Evolutionary conservation across 2,797 vertebrate genomes (phyloP).

Genomic region (Podarcis siculus): DNA sequence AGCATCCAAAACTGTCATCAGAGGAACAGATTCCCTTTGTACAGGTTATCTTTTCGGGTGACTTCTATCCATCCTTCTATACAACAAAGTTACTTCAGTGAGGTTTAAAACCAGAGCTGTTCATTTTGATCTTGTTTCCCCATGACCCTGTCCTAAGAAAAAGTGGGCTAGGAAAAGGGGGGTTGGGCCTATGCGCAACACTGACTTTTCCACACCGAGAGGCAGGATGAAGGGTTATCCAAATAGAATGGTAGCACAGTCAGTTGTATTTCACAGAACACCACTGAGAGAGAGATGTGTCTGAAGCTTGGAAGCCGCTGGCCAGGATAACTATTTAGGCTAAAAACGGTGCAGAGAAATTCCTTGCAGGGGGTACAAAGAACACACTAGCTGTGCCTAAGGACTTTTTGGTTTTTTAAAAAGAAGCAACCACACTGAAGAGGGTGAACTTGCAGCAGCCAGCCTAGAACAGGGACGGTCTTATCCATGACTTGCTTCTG

Average conservation of each 20-base stretch:
- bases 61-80: not conserved
- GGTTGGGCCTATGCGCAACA: not conserved
- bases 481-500: too few relatives aligned
- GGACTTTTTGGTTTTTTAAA: not conserved
- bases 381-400: not conserved
- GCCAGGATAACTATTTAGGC: not conserved
- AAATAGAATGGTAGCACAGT: not conserved
- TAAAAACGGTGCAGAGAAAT: not conserved
- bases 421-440: not conserved
- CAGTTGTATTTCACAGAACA: not conserved
- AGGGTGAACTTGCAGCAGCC: not conserved
- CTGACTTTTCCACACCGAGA: not conserved
- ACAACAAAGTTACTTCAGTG: not conserved
- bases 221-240: not conserved
- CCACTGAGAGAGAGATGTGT: not conserved
- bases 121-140: not conserved
- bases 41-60: not conserved
- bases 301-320: accelerated
- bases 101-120: not conserved
- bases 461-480: accelerated
- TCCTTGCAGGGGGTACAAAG: not conserved
- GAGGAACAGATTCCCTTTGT: not conserved
- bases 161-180: not conserved
- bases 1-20: not conserved
- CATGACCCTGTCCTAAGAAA: too few relatives aligned